Base-by-base conservation (phyloP, 2,888 invertebrate genomes). In the Sinelater perroti region DNA sequence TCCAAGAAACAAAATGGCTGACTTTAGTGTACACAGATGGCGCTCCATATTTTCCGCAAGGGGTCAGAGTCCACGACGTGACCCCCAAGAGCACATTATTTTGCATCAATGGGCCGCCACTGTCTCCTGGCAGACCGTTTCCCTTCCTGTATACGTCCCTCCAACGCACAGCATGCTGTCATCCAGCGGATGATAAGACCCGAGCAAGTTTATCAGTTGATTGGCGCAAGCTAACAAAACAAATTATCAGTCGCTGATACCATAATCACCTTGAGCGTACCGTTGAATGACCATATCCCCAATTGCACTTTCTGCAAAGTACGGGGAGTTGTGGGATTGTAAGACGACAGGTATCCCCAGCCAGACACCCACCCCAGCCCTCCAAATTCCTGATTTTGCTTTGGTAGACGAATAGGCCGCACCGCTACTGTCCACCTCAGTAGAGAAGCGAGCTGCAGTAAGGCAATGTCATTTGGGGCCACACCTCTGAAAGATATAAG, bases 1-100 rank as follows among this genome's bases (percentile, higher is more conserved):
- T 42, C 24, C 24, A 42, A 3, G n/a, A 4, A 26, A 42, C 6
- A 14, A 24, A 42, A 13, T 74, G 71, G 2, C 80, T 77, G 0
- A 83, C 81, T 63, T 81, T 81, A 0, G 82, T 82, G 63, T 81
- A 84, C 1, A 84, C 81, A 1, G 83, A 81, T 0, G 84, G 84
- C 1, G 82, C 80, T 2, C 81, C 82, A 50, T 67, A 72, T 36
- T 75, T 72, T 1, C 83, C 83, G 67, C 84, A 84, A 1, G 84
- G 84, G 1, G 74, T 72, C 1, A 80, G 69, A 1, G 83, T 83
- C 83, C 83, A 85, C 1, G 84, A 85, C 0, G 83, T 82, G 1
- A 85, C 70, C 18, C 85, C 85, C n/a, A 83, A 64, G 24, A 82
- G 64, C 2, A 58, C 57, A 10, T 57, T 58, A 24, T 75, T 63